A percentile compares a stretch with the other conserved stretches of the same genome.
phyloP scores from a whole-genome alignment of 2,797 vertebrate species.

The Gorsachius magnificus region DNA sequence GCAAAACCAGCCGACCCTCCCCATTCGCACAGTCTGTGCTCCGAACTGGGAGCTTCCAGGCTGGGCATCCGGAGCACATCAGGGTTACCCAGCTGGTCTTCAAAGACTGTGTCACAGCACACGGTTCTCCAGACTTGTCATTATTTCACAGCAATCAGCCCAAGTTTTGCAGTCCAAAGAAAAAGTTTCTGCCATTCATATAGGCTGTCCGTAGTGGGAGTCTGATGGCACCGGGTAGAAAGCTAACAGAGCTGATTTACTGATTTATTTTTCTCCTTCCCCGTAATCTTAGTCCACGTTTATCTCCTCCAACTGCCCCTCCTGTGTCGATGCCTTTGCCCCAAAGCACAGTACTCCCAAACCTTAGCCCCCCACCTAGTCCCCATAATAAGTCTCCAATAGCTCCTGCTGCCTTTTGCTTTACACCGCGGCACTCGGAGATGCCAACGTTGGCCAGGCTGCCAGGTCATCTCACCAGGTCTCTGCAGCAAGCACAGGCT shows the following conservation, averaged over 20 bases:
- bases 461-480: neutral
- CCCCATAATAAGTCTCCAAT: neutral
- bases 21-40: neutral
- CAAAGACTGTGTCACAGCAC: neutral
- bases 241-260: neutral
- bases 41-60: neutral
- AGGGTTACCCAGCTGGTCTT: neutral
- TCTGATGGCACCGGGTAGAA: neutral
- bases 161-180: neutral
- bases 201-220: neutral
- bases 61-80: neutral
- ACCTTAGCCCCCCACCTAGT: neutral
- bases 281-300: neutral
- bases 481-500: neutral
- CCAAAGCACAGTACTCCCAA: neutral
- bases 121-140: accelerated
- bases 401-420: neutral
- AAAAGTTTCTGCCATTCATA: neutral
- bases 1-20: neutral
- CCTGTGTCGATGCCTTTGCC: neutral
- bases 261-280: neutral
- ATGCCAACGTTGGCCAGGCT: neutral
- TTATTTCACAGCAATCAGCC: neutral
- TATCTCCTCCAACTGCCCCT: neutral
- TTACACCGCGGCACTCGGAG: too few species aligned